Evolutionary conservation across 2,888 invertebrate species (phyloP).

Genomic region (Dasysyrphus albostriatus): DNA sequence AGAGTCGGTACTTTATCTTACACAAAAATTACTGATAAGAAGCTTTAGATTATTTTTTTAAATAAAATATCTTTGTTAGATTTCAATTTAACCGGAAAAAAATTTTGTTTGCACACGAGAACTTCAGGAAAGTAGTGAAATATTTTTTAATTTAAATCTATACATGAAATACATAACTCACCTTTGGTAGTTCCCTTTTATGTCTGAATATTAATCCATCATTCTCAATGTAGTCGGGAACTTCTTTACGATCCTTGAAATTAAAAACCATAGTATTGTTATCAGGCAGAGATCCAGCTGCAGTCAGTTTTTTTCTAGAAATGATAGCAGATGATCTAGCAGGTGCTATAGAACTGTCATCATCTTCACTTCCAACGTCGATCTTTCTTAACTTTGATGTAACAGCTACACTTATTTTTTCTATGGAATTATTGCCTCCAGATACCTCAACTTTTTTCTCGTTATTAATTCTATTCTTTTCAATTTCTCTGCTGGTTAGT

Average conservation of each 20-base stretch:
- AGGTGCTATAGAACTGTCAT: conserved; percentile 36
- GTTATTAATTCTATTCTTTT: conserved; percentile 88
- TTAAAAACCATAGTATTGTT: conserved; percentile 93
- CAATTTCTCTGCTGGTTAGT: conserved; percentile 87
- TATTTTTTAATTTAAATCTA: not conserved
- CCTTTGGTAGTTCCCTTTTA: conserved; percentile 90
- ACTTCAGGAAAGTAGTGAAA: not conserved
- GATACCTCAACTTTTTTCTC: conserved; percentile 85
- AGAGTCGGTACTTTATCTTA: not conserved
- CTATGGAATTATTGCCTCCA: conserved; percentile 47
- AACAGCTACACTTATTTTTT: conserved; percentile 34
- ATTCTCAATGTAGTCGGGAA: conserved; percentile 96
- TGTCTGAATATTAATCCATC: conserved; percentile 91
- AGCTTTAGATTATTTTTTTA: not conserved
- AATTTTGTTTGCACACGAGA: not conserved
- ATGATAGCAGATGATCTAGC: conserved; percentile 77
- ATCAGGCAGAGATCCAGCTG: conserved; percentile 82
- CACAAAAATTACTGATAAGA: conserved; percentile 13
- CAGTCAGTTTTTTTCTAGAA: conserved; percentile 79
- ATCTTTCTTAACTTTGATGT: conserved; percentile 39
- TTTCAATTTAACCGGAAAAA: not conserved
- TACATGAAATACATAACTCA: conserved; percentile 83
- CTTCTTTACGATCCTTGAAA: conserved; percentile 92
- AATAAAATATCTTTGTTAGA: conserved; percentile 4
- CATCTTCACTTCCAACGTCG: conserved; percentile 52